Percentiles rank a stretch among this genome's conserved stretches.
Evolutionary conservation across 53 echinoderm and acorn worm genomes (phyloP).

Genomic region (Holothuria leucospilota): DNA sequence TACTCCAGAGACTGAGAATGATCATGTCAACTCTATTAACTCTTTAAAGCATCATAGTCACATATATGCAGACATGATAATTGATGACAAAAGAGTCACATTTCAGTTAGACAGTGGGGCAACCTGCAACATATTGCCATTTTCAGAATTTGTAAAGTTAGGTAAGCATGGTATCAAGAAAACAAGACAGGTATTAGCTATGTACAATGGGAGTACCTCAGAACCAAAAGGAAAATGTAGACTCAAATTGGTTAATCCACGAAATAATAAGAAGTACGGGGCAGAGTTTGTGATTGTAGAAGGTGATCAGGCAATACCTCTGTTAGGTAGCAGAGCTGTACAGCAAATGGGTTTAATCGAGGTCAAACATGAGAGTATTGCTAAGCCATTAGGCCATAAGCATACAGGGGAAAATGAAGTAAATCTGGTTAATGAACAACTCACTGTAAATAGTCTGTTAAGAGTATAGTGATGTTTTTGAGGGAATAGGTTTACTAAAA

Average conservation of each 20-base stretch:
- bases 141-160: slow-evolving; percentile 26
- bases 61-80: slow-evolving; percentile 40
- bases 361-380: slow-evolving; percentile 51
- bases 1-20: not conserved
- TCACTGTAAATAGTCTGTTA: slow-evolving; percentile 31
- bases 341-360: slow-evolving; percentile 66
- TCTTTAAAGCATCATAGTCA: slow-evolving; percentile 11
- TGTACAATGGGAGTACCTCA: slow-evolving; percentile 61
- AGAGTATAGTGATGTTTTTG: slow-evolving; percentile 56
- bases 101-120: slow-evolving; percentile 73
- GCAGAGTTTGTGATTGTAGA: slow-evolving; percentile 50
- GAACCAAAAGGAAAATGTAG: slow-evolving; percentile 58
- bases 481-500: slow-evolving; percentile 57
- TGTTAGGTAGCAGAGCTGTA: slow-evolving; percentile 46
- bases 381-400: not conserved
- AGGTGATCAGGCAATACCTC: not conserved
- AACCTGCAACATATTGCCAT: slow-evolving; percentile 60
- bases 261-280: slow-evolving; percentile 54
- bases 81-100: slow-evolving; percentile 33
- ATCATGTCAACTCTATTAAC: slow-evolving; percentile 6
- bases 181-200: slow-evolving; percentile 34
- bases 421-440: not conserved
- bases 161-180: slow-evolving; percentile 33
- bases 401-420: not conserved
- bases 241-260: slow-evolving; percentile 54